Conservation (phyloP, 2,888 invertebrate genomes). For the Morpho achilles region DNA sequence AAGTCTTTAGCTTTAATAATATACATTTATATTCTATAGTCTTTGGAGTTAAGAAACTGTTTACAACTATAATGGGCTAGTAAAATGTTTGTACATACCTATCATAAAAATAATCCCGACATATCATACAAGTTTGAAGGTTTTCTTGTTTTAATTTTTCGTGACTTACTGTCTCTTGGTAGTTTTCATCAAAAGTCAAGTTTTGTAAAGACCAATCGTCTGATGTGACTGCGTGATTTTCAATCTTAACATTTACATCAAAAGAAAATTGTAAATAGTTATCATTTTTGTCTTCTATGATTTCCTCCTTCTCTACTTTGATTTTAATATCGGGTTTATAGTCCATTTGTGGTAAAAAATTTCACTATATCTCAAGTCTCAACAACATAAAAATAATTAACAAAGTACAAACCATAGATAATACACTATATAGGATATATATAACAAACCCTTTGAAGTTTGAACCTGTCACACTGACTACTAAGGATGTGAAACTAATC, state of each 20-base stretch:
- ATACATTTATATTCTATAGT: too few species aligned
- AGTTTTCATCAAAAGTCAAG: neutral
- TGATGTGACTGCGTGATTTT: slow-evolving; percentile 10
- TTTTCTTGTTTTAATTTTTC: slow-evolving; percentile 15
- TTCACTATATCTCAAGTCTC: neutral
- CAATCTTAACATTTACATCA: slow-evolving; percentile 28
- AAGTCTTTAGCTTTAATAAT: too few species aligned
- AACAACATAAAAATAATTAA: too few species aligned
- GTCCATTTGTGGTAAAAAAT: slow-evolving; percentile 4
- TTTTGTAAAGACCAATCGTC: slow-evolving; percentile 19
- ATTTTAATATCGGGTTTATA: slow-evolving; percentile 4
- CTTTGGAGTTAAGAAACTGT: too few species aligned
- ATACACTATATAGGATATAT: too few species aligned
- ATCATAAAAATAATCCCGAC: slow-evolving; percentile 25
- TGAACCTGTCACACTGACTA: too few species aligned
- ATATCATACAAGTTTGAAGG: slow-evolving; percentile 22
- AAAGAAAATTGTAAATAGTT: slow-evolving; percentile 19
- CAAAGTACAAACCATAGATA: too few species aligned
- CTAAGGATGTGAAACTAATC: too few species aligned
- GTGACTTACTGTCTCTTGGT: slow-evolving; percentile 6
- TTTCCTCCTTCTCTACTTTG: slow-evolving; percentile 17
- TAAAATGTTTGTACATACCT: slow-evolving; percentile 21
- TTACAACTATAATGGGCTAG: too few species aligned
- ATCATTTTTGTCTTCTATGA: slow-evolving; percentile 21
- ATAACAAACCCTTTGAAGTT: too few species aligned